Evolutionary conservation across 2,797 vertebrate species (phyloP), one percentile per base, ranked within the genome.

Genomic region (Falco peregrinus): DNA sequence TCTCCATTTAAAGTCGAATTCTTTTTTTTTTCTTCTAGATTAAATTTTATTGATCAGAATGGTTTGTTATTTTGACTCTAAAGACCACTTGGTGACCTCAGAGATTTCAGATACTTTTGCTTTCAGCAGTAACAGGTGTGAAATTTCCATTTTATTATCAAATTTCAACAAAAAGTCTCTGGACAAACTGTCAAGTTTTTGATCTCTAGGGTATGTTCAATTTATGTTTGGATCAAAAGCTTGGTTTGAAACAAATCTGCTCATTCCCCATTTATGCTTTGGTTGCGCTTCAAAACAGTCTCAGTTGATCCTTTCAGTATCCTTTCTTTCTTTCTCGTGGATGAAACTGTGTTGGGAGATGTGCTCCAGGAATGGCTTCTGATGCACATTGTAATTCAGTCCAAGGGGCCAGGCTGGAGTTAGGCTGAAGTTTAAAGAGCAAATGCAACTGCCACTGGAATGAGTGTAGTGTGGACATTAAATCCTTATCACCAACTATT

Each of bases 1-100:
- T 0, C 0, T 8, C 11, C 19, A 14, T 61, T 77, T 78, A 54
- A 81, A 70, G 29, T 64, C 0, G 74, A 67, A 71, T 43, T 4
- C 5, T 70, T 79, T 93, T 61, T 68, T 37, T 74, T 61, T 68
- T 11, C 65, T 61, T 59, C 47, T 26, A 71, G 20, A 47, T 61
- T 26, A 51, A 83, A 41, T 26, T 16, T 84, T 76, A 45, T 53
- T 73, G 33, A 64, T 63, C 10, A 61, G 60, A 93, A 70, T 43
- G 5, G 6, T 77, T 69, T 69, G 51, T 64, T 67, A 9, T 6
- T 76, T 67, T 80, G 29, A 54, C 20, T 67, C 35, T 39, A 50
- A 37, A 73, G 24, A 94, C 7, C 10, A 68, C 11, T 19, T 84
- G 20, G 7, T 75, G 13, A 68, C 17, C n/a, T 75, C 39, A n/a